Conservation (phyloP, 1,140 invertebrate genomes). For the Eubasilissa regina region DNA sequence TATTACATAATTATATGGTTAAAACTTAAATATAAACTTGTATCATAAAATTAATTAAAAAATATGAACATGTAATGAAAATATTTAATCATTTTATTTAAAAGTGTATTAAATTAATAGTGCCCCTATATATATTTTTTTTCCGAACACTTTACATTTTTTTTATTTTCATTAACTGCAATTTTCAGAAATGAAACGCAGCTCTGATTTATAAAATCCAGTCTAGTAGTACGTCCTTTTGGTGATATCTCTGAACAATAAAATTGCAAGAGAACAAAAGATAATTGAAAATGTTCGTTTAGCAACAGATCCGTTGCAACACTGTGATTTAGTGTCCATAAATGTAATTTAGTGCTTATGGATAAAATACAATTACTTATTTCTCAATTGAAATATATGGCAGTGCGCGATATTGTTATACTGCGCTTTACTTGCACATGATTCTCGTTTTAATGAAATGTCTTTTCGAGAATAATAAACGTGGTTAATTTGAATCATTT, state of each 20-base stretch:
- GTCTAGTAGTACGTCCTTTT: neutral
- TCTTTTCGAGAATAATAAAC: too few relatives aligned
- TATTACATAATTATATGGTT: too few relatives aligned
- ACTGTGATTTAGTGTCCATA: constrained; percentile 39
- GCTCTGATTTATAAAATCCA: constrained; percentile 8
- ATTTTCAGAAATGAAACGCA: neutral
- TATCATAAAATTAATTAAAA: too few relatives aligned
- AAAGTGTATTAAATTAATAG: too few relatives aligned
- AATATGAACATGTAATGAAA: too few relatives aligned
- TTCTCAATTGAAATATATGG: constrained; percentile 26
- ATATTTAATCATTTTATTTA: too few relatives aligned
- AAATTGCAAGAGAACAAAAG: constrained; percentile 41
- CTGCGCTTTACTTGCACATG: neutral
- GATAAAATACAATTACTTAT: constrained; percentile 39
- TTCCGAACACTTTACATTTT: too few relatives aligned
- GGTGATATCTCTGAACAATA: constrained; percentile 13
- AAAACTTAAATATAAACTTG: too few relatives aligned
- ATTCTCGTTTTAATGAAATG: too few relatives aligned
- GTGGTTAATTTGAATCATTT: too few relatives aligned
- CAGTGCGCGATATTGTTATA: neutral
- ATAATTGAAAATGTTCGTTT: constrained; percentile 49
- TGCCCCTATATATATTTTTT: too few relatives aligned
- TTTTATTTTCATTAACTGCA: neutral
- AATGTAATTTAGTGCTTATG: constrained; percentile 40
- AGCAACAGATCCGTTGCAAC: constrained; percentile 42